Evolutionary conservation across 23 tunicate species (phyloP).

Genomic region (Styela clava): DNA sequence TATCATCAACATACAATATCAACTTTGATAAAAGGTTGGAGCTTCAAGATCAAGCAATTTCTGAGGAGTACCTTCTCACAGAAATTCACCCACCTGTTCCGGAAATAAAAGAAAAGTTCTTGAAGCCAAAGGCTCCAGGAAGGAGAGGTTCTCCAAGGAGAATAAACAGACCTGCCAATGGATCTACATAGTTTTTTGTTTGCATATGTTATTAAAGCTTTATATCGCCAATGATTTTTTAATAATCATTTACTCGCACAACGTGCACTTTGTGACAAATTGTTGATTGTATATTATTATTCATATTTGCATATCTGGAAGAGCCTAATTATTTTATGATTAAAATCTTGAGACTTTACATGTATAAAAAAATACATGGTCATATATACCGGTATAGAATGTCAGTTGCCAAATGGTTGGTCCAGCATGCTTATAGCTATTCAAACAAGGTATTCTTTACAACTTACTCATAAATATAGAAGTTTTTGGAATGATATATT

Average conservation of each 20-base stretch:
- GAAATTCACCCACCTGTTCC: slow-evolving; percentile 87
- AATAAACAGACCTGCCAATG: background rate
- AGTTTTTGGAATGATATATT: too few relatives aligned
- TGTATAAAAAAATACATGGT: too few relatives aligned
- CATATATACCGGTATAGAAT: too few relatives aligned
- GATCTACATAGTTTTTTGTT: background rate
- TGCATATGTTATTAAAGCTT: too few relatives aligned
- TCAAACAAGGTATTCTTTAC: too few relatives aligned
- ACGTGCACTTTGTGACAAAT: background rate
- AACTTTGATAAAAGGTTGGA: slow-evolving; percentile 58
- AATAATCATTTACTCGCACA: background rate
- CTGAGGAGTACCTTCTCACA: slow-evolving; percentile 46
- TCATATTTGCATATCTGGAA: too few relatives aligned
- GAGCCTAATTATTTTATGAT: too few relatives aligned
- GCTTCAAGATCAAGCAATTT: slow-evolving; percentile 41
- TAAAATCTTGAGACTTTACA: too few relatives aligned
- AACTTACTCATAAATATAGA: too few relatives aligned
- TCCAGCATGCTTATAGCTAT: too few relatives aligned
- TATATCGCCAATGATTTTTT: background rate
- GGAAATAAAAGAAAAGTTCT: slow-evolving; percentile 43
- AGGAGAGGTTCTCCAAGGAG: slow-evolving; percentile 35
- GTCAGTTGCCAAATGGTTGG: too few relatives aligned
- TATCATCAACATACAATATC: slow-evolving; percentile 33
- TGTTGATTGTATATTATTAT: background rate
- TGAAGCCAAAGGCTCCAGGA: slow-evolving; percentile 92